Conservation (phyloP, 2,888 invertebrate genomes). For the Trichopoda pennipes region DNA sequence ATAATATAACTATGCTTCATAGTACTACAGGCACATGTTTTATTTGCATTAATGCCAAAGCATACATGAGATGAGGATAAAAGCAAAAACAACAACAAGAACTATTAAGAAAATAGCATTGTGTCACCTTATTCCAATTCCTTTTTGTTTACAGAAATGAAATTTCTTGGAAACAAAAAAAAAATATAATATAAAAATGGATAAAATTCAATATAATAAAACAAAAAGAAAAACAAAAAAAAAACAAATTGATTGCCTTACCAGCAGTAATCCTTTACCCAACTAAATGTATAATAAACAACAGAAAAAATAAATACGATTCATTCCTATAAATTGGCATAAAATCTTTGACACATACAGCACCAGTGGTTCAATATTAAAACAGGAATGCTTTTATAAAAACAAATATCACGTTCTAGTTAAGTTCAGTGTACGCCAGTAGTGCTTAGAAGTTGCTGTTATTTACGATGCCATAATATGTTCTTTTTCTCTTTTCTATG, state of each 20-base stretch:
- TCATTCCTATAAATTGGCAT: slow-evolving; percentile 55
- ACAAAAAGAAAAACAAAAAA: slow-evolving; percentile 1
- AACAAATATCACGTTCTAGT: slow-evolving; percentile 52
- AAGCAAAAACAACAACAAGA: background rate
- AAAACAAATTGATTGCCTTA: slow-evolving; percentile 57
- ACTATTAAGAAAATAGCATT: slow-evolving; percentile 14
- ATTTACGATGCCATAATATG: background rate
- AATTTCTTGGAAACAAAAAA: slow-evolving; percentile 15
- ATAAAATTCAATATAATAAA: slow-evolving; percentile 63
- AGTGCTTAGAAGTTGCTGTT: slow-evolving; percentile 22
- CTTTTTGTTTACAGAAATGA: slow-evolving; percentile 10
- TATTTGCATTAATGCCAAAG: slow-evolving; percentile 15
- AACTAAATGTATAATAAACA: background rate
- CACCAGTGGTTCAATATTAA: slow-evolving; percentile 13
- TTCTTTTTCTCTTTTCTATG: background rate
- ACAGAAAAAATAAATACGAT: slow-evolving; percentile 10
- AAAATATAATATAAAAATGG: slow-evolving; percentile 5
- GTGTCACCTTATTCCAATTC: slow-evolving; percentile 20
- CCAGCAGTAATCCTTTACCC: slow-evolving; percentile 22
- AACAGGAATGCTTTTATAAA: slow-evolving; percentile 5
- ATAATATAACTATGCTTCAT: background rate
- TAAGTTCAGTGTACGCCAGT: slow-evolving; percentile 34
- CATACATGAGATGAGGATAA: background rate
- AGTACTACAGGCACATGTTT: background rate
- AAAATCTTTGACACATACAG: slow-evolving; percentile 38